These are phyloP conservation scores for Xylota segnis DNA, from an alignment of 2,888 invertebrate genomes.

Conservation along the genomic window DNA sequence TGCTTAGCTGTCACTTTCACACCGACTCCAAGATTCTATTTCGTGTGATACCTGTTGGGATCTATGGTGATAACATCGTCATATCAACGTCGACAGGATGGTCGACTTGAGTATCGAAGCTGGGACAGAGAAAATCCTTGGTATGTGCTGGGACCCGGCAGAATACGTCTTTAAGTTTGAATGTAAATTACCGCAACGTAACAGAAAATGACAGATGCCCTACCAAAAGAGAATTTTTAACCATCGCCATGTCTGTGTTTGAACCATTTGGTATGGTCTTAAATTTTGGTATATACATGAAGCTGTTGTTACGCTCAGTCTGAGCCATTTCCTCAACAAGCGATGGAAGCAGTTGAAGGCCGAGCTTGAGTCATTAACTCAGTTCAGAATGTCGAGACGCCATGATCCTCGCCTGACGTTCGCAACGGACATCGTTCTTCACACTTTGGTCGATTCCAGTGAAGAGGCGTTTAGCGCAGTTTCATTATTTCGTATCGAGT, in stretches of 20 bases:
- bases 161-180: constrained; percentile 53
- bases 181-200: constrained; percentile 49
- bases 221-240: constrained; percentile 71
- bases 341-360: constrained; percentile 17
- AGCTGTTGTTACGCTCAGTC: not conserved
- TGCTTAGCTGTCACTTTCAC: constrained; percentile 28
- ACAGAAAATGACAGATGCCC: constrained; percentile 37
- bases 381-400: constrained; percentile 22
- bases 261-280: constrained; percentile 53
- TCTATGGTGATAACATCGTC: not conserved
- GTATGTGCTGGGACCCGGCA: constrained; percentile 57
- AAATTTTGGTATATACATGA: not conserved
- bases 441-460: constrained; percentile 31
- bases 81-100: not conserved
- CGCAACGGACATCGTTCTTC: constrained; percentile 61
- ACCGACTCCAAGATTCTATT: constrained; percentile 42
- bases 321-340: constrained; percentile 18
- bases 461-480: constrained; percentile 45
- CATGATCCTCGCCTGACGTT: constrained; percentile 44
- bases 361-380: not conserved
- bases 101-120: constrained; percentile 26
- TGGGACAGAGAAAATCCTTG: constrained; percentile 60
- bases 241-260: constrained; percentile 68
- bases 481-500: constrained; percentile 18
- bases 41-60: constrained; percentile 48